Evolutionary conservation across 2,888 invertebrate species (phyloP).

Genomic region (Nemurella pictetii): DNA sequence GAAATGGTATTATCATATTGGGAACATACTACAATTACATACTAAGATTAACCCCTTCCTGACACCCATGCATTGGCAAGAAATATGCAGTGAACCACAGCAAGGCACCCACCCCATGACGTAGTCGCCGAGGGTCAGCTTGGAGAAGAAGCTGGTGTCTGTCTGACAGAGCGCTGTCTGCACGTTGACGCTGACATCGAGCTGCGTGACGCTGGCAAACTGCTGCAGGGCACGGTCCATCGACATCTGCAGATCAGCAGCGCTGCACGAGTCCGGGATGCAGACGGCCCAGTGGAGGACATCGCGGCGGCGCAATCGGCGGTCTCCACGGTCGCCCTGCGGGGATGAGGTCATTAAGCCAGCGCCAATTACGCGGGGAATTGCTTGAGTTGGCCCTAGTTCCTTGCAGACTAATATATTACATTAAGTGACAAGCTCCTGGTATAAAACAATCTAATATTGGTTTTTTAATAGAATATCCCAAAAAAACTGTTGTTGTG

Average conservation of each 20-base stretch:
- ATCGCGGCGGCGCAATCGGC: conserved; percentile 33
- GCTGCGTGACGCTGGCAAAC: conserved; percentile 23
- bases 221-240: conserved; percentile 35
- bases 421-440: too few relatives aligned
- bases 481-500: too few relatives aligned
- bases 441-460: too few relatives aligned
- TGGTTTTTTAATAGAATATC: too few relatives aligned
- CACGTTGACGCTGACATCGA: conserved; percentile 34
- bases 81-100: too few relatives aligned
- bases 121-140: conserved; percentile 22
- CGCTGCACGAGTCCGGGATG: conserved; percentile 39
- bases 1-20: too few relatives aligned
- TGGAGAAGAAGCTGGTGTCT: neutral
- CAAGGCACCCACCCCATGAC: conserved; percentile 25
- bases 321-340: conserved; percentile 22
- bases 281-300: conserved; percentile 39
- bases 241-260: conserved; percentile 37
- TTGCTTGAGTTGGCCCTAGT: too few relatives aligned
- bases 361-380: too few relatives aligned
- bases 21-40: too few relatives aligned
- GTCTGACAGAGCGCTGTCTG: conserved; percentile 36
- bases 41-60: too few relatives aligned
- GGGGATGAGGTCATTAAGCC: neutral
- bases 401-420: too few relatives aligned
- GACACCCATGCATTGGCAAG: too few relatives aligned